Evolutionary conservation across 64 coral and sea anemone species (phyloP).

Genomic region (Exaiptasia diaphana): DNA sequence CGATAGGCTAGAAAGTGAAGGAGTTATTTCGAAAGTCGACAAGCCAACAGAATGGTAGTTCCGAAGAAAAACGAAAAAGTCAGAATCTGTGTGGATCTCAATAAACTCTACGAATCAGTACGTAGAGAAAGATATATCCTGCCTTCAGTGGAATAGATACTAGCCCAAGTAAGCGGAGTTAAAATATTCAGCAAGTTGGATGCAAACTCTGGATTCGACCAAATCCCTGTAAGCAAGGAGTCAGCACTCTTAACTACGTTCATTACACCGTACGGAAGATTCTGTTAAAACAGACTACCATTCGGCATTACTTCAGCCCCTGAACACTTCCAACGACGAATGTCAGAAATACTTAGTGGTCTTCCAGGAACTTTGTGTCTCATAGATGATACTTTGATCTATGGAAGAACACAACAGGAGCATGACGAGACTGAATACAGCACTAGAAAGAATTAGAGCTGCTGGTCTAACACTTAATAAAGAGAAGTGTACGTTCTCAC

Average conservation of each 20-base stretch:
- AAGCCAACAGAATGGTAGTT: slow-evolving; percentile 46
- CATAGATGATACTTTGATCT: neutral
- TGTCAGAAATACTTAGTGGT: neutral
- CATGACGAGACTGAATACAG: neutral
- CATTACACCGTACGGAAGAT: neutral
- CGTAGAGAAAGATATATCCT: slow-evolving; percentile 24
- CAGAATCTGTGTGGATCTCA: slow-evolving; percentile 44
- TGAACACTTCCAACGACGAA: neutral
- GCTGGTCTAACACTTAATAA: slow-evolving; percentile 30
- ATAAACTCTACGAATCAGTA: slow-evolving; percentile 10
- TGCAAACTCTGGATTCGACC: slow-evolving; percentile 43
- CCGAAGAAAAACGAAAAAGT: slow-evolving; percentile 30
- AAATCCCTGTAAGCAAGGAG: slow-evolving; percentile 21
- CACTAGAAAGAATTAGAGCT: neutral
- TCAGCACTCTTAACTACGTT: slow-evolving; percentile 1
- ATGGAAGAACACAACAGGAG: neutral
- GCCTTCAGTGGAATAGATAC: slow-evolving; percentile 32
- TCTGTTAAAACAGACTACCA: neutral
- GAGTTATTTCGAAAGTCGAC: slow-evolving; percentile 21
- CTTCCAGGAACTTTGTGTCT: neutral
- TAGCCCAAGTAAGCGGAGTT: neutral
- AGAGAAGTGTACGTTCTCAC: slow-evolving; percentile 35
- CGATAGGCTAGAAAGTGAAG: neutral
- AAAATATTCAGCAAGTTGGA: slow-evolving; percentile 20
- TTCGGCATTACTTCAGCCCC: neutral